Evolutionary conservation across 1,140 invertebrate genomes (phyloP).

Genomic region (Drosophila pseudoananassae): DNA sequence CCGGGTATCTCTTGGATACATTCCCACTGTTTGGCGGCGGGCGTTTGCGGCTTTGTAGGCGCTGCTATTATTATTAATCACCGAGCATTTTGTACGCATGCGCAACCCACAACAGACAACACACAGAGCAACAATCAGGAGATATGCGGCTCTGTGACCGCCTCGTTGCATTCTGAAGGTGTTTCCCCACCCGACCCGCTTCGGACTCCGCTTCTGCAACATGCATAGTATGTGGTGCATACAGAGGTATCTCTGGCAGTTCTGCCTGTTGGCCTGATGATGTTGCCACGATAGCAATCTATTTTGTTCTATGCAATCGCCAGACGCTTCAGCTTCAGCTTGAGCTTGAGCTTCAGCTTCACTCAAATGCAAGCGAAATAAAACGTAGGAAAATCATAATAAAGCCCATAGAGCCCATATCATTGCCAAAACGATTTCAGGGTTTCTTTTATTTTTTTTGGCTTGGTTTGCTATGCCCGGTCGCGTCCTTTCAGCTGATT

Average conservation of each 20-base stretch:
- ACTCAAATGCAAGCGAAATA: constrained; percentile 38
- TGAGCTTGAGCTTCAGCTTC: constrained; percentile 32
- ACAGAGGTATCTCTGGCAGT: constrained; percentile 41
- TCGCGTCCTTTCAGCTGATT: constrained; percentile 77
- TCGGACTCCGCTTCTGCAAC: constrained; percentile 14
- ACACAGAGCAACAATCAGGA: constrained; percentile 43
- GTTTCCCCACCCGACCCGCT: constrained; percentile 46
- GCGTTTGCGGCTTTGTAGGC: constrained; percentile 54
- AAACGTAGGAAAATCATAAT: constrained; percentile 54
- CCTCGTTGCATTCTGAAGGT: constrained; percentile 81
- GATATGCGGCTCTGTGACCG: constrained; percentile 69
- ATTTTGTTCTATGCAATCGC: constrained; percentile 81
- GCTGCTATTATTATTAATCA: constrained; percentile 83
- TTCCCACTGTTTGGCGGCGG: constrained; percentile 46
- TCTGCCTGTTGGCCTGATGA: constrained; percentile 71
- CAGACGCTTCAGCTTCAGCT: constrained; percentile 36
- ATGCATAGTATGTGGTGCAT: constrained; percentile 38
- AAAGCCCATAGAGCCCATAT: constrained; percentile 65
- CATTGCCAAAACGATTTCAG: constrained; percentile 58
- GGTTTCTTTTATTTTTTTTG: constrained; percentile 29
- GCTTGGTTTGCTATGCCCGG: constrained; percentile 37
- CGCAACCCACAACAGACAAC: constrained; percentile 59
- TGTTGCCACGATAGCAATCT: constrained; percentile 83
- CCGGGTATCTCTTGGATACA: constrained; percentile 3
- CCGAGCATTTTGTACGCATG: constrained; percentile 82